A percentile compares a stretch with the other conserved stretches of the same genome.
Evolutionary conservation across 1,140 invertebrate species (phyloP).

Genomic region (Orchesella cincta): DNA sequence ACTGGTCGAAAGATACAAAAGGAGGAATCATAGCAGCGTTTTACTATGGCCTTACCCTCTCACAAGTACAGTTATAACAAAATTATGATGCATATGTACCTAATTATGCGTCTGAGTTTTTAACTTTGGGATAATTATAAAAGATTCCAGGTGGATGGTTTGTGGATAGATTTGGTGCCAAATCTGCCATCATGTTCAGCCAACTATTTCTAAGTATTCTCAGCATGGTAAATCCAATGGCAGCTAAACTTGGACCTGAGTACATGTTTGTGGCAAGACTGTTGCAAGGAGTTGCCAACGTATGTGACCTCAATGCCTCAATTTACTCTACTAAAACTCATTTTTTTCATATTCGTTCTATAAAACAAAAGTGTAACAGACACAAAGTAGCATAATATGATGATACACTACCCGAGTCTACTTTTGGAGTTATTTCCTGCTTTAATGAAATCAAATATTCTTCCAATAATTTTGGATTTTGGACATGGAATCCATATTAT

Average conservation of each 20-base stretch:
- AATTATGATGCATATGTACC: conserved; percentile 13
- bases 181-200: conserved; percentile 53
- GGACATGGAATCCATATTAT: background rate
- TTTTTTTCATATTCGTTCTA: background rate
- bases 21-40: conserved; percentile 57
- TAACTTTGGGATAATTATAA: no score
- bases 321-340: background rate
- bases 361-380: no score
- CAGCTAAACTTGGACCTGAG: conserved; percentile 54
- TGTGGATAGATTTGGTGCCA: conserved; percentile 55
- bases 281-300: conserved; percentile 56
- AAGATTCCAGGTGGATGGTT: conserved; percentile 58
- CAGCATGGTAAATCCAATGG: conserved; percentile 55
- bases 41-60: conserved; percentile 57
- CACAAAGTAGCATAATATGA: no score
- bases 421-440: background rate
- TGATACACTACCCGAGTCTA: no score
- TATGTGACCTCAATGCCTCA: conserved; percentile 23
- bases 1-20: conserved; percentile 55
- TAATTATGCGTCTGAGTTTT: background rate
- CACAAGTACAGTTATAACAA: conserved; percentile 52
- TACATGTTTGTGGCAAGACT: conserved; percentile 55
- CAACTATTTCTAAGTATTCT: conserved; percentile 54
- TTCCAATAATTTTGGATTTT: background rate
- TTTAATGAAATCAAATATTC: background rate